Evolutionary conservation across 2,113 vertebrate species (phyloP).

Genomic region (Taxidea taxus): DNA sequence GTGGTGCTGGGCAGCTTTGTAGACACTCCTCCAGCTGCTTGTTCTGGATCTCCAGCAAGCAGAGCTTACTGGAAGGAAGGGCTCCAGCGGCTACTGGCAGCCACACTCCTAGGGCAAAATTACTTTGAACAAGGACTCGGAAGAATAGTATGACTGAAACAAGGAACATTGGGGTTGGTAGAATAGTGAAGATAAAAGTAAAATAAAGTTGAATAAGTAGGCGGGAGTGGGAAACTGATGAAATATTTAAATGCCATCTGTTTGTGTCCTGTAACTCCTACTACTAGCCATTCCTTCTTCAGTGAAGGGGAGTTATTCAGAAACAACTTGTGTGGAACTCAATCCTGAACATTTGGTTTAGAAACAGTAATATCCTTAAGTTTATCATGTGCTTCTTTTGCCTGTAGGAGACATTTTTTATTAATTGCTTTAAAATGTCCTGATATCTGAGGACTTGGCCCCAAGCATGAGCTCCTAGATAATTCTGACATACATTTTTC

Average conservation of each 20-base stretch:
- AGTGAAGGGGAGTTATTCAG: background rate
- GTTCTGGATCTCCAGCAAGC: background rate
- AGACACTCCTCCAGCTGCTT: background rate
- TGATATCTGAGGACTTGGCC: background rate
- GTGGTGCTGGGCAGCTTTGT: background rate
- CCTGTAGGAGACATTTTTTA: background rate
- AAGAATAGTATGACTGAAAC: background rate
- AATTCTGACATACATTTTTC: background rate
- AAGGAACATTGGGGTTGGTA: background rate
- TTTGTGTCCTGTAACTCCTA: background rate
- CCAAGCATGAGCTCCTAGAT: background rate
- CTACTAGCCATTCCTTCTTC: background rate
- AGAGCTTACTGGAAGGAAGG: background rate
- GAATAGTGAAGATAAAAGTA: slow-evolving; percentile 16
- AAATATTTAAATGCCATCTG: slow-evolving; percentile 49
- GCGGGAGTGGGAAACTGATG: background rate
- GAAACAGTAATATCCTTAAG: background rate
- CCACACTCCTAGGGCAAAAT: background rate
- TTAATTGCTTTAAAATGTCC: background rate
- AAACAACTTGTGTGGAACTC: background rate
- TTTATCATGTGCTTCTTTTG: background rate
- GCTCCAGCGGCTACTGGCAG: background rate
- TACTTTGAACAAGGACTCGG: slow-evolving; percentile 20
- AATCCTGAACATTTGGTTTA: background rate
- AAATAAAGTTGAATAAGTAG: background rate